Evolutionary conservation across 2,113 vertebrate species (phyloP), one percentile per base, ranked within the genome.

Genomic region (Microcebus murinus): DNA sequence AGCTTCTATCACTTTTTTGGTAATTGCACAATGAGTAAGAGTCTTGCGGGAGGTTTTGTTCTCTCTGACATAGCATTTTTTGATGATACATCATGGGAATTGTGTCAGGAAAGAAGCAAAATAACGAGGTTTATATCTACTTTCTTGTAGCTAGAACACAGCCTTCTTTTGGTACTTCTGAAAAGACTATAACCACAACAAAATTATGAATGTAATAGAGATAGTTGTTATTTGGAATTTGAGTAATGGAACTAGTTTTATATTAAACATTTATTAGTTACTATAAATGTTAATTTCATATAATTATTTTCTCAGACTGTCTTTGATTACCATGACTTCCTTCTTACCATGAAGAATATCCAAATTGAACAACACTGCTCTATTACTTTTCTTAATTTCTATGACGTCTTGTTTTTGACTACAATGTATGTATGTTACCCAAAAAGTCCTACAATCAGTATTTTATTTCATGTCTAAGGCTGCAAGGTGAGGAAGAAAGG

Each of bases 321-420:
- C 65, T 80, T 95, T 90, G 20, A 73, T 52, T 80, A 63, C 3
- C 36, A 36, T 9, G 31, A 76, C 20, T 71, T 68, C 34, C 11
- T 97, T 10, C 7, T 57, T 52, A 55, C 70, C n/a, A 45, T 21
- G 50, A 86, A 65, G 57, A 89, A 84, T 71, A 74, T 77, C 2
- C 36, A 86, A 61, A 70, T 67, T 7, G 27, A 76, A 1, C 50
- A 80, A 3, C 0, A 79, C 1, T 70, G 7, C 14, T 3, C 7
- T 92, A 84, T 80, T 70, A 61, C 74, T 94, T 93, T 95, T 73
- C 12, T 20, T 87, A 83, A 81, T 89, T 90, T 96, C 2, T 63
- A 34, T 45, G n/a, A 83, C 79, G 86, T 91, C 8, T 76, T 82
- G 1, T 74, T 79, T 90, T 94, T 92, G 34, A 73, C 29, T 65